phyloP scores from a whole-genome alignment of 2,113 vertebrate species.

The Brachyhypopomus gauderio region DNA sequence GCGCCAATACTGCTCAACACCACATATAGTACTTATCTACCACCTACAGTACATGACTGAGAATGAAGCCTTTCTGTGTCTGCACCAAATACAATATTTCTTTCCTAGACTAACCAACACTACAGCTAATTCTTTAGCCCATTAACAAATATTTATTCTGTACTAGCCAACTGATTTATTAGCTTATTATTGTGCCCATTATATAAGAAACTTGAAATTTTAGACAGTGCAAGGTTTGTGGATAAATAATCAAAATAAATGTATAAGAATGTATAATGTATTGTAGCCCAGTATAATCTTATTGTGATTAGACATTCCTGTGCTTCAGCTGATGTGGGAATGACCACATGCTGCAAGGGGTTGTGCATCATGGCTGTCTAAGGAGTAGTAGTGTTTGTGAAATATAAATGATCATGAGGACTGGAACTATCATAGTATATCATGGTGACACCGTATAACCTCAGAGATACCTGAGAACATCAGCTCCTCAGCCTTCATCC shows the following conservation, averaged over 20 bases:
- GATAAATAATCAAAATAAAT: slow-evolving; percentile 32
- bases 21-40: slow-evolving; percentile 6
- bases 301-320: slow-evolving; percentile 49
- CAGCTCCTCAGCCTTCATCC: slow-evolving; percentile 18
- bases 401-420: slow-evolving; percentile 39
- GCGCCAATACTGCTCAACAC: neutral
- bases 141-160: slow-evolving; percentile 52
- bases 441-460: slow-evolving; percentile 30
- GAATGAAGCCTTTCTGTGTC: slow-evolving; percentile 42
- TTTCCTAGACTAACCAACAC: slow-evolving; percentile 40
- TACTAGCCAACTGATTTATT: slow-evolving; percentile 50
- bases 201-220: slow-evolving; percentile 29
- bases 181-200: slow-evolving; percentile 44
- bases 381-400: slow-evolving; percentile 40
- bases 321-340: slow-evolving; percentile 22
- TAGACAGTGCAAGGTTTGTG: slow-evolving; percentile 26
- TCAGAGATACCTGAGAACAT: neutral
- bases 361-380: slow-evolving; percentile 46
- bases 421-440: slow-evolving; percentile 41
- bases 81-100: slow-evolving; percentile 52
- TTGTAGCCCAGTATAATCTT: slow-evolving; percentile 52
- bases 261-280: slow-evolving; percentile 45
- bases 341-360: slow-evolving; percentile 26
- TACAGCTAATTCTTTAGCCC: slow-evolving; percentile 48
- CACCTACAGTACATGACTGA: slow-evolving; percentile 22